Evolutionary conservation across 2,888 invertebrate genomes (phyloP).

Genomic region (Melinaea marsaeus): DNA sequence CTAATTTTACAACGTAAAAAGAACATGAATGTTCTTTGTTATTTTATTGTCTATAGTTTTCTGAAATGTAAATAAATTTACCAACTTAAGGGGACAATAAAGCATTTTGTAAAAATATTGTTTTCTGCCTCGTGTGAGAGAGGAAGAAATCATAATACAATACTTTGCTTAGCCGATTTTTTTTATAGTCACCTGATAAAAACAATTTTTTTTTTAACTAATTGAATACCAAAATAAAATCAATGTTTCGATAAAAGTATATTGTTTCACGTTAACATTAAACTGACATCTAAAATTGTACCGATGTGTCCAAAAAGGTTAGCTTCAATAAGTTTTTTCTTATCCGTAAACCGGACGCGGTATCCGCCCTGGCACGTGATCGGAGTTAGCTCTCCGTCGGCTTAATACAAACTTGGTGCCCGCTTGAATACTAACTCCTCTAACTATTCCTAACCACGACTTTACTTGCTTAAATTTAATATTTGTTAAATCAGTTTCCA

Average conservation of each 20-base stretch:
- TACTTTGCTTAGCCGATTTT: too few species aligned
- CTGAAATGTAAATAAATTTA: background rate
- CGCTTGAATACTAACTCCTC: constrained; percentile 53
- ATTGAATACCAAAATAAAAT: too few species aligned
- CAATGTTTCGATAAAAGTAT: too few species aligned
- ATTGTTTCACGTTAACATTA: background rate
- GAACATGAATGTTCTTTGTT: background rate
- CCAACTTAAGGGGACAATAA: background rate
- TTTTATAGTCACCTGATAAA: too few species aligned
- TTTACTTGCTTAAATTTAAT: background rate
- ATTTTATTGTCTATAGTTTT: background rate
- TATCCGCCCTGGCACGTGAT: constrained; percentile 69
- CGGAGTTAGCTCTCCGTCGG: constrained; percentile 48
- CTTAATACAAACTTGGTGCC: constrained; percentile 46
- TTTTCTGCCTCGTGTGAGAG: background rate
- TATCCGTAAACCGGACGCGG: constrained; percentile 58
- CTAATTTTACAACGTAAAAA: too few species aligned
- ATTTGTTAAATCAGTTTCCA: background rate
- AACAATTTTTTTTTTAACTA: too few species aligned
- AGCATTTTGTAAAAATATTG: background rate
- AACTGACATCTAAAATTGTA: constrained; percentile 10
- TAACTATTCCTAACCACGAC: constrained; percentile 1
- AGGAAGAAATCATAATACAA: too few species aligned
- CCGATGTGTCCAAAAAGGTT: constrained; percentile 25
- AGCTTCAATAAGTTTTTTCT: constrained; percentile 27